Evolutionary conservation across 2,888 invertebrate genomes (phyloP), one percentile per base, ranked within the genome.

Genomic region (Stenotaenia linearis): DNA sequence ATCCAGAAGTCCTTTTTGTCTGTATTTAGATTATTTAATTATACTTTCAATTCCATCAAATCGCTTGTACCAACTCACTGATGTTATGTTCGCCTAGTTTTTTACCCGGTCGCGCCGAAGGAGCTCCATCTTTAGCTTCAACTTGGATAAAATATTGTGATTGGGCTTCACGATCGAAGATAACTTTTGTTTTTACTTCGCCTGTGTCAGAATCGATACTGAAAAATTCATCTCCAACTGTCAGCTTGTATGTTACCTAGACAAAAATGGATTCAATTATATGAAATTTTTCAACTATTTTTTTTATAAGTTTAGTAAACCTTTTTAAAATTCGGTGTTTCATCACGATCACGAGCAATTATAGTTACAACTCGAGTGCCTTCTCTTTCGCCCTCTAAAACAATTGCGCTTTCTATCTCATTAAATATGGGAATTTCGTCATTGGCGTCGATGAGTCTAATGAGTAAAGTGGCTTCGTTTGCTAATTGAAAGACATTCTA

Each of bases 121-220:
- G 93, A 0, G 93, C 93, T 85, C 94, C 95, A 85, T 98, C 98
- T 25, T 91, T 91, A 0, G 97, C 98, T 83, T 92, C 92, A 4
- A 97, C 93, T 85, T 94, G 94, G 4, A 98, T 91, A 85, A 93
- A 94, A 85, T 96, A 97, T 80, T 92, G 92, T 84, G 92, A 92
- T 77, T 91, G 90, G 80, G 89, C 88, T 88, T 98, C 98, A 79
- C 97, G 90, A 86, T 98, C 97, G 86, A 98, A 97, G 81, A 89
- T 90, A 78, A 90, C 90, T 37, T 90, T 86, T 0, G 96, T 94
- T 0, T 93, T 95, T 35, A 97, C 95, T 83, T 94, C 93, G 7
- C 98, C 98, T 12, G 94, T 95, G n/a, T 90, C 85, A 4, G 89
- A 88, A 86, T 97, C 94, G 79, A 98, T 95, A 10, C 90, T 88